Percentiles rank a stretch among this genome's conserved stretches.
These are phyloP conservation scores for Polydrusus tereticollis DNA, from an alignment of 2,888 invertebrate species.

Conservation along the genomic window DNA sequence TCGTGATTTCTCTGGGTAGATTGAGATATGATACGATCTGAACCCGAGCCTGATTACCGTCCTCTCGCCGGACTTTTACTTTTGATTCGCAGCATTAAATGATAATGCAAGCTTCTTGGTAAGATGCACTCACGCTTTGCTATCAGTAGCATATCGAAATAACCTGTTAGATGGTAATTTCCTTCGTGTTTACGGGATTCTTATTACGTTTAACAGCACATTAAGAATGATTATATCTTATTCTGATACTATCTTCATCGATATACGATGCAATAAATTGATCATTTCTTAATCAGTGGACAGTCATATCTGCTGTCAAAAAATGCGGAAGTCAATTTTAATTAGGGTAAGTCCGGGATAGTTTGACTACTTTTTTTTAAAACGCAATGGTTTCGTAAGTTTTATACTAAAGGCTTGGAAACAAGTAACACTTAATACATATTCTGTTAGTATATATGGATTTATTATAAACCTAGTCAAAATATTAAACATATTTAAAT, in stretches of 20 bases:
- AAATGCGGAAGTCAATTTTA: neutral
- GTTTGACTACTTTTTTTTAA: no score
- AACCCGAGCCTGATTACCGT: neutral
- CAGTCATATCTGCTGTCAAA: neutral
- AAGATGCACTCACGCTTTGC: neutral
- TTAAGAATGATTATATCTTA: no score
- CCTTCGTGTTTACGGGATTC: slow-evolving; percentile 7
- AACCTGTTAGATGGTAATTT: slow-evolving; percentile 5
- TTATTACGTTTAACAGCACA: slow-evolving; percentile 14
- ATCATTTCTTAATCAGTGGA: slow-evolving; percentile 1
- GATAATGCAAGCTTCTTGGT: slow-evolving; percentile 15
- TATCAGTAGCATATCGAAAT: slow-evolving; percentile 16
- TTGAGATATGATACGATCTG: slow-evolving; percentile 7
- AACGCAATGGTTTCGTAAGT: no score
- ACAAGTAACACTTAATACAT: no score
- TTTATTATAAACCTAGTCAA: no score
- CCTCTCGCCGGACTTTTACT: neutral
- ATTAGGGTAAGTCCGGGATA: no score
- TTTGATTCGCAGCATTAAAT: neutral
- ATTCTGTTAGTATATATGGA: no score
- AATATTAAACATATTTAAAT: no score
- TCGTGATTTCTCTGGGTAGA: neutral
- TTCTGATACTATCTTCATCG: slow-evolving; percentile 3
- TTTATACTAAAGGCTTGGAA: no score
- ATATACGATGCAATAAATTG: neutral